Base-by-base conservation (phyloP, 2,797 vertebrate species). In the Ctenopoma kingsleyae region DNA sequence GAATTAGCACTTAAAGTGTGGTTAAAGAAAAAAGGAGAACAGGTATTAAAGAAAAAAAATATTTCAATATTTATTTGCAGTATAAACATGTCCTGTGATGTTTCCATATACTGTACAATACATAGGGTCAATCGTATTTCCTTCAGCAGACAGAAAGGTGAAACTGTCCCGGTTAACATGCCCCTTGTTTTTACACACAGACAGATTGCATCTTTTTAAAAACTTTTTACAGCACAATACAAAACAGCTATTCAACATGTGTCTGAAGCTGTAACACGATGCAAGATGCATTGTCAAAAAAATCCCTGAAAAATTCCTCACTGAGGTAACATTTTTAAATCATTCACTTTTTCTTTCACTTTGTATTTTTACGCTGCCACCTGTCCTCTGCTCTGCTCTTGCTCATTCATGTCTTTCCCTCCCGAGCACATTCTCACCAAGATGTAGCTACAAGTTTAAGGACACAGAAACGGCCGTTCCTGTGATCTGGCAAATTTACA, bases 1-100 rank as follows among this genome's bases (percentile, higher is more conserved):
- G 5, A 22, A 48, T 1, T 15, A 19, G 23, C 3, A 27, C 16
- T 5, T 16, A 7, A 23, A 38, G 13, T 51, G 12, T 41, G 12
- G 23, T 15, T n/a, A 23, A 30, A 72, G 16, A 74, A 81, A 78
- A 89, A 86, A 55, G 19, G 54, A 48, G 81, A 48, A 75, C 49
- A 35, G 19, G 3, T 67, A 65, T 93, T 97, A 97, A 96, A 96
- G 95, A 96, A 98, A 98, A 97, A 98, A 98, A 99, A 99, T 98
- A 98, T 96, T 92, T 94, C 93, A 92, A 93, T 97, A 97, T 99
- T 99, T 98, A 98, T 99, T 99, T 96, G 96, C 93, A 91, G 97
- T 99, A 98, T 96, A 98, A 99, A 98, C 97, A 97, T 94, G 95
- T 97, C 93, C 96, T 92, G 94, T 94, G 95, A 95, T 96, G 95